A percentile compares a stretch with the other conserved stretches of the same genome.
Evolutionary conservation across 2,888 invertebrate species (phyloP).

Genomic region (Pristionchus arcanus): DNA sequence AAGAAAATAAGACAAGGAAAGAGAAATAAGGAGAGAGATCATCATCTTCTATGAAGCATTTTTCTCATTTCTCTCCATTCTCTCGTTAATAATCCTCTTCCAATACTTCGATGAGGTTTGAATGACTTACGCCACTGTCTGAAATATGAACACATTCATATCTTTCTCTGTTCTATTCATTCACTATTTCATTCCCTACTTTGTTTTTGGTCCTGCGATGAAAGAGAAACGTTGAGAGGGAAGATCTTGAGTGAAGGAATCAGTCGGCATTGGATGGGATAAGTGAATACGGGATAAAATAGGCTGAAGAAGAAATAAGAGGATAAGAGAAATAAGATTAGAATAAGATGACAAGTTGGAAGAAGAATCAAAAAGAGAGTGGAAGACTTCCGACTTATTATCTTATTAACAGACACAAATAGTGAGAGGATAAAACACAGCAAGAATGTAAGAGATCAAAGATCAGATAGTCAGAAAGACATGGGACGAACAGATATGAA

Average conservation of each 20-base stretch:
- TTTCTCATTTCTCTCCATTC: slow-evolving; percentile 42
- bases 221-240: slow-evolving; percentile 49
- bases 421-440: slow-evolving; percentile 15
- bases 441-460: slow-evolving; percentile 31
- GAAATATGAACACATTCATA: slow-evolving; percentile 11
- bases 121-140: slow-evolving; percentile 50
- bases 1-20: neutral
- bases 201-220: neutral
- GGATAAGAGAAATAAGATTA: neutral
- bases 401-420: neutral
- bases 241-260: slow-evolving; percentile 31
- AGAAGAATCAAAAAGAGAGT: slow-evolving; percentile 3
- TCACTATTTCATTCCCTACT: neutral
- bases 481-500: neutral
- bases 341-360: neutral
- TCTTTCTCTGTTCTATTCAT: neutral
- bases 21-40: neutral
- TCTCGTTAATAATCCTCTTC: slow-evolving; percentile 5
- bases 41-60: neutral
- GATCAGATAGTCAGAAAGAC: neutral
- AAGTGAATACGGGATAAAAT: slow-evolving; percentile 30
- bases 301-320: slow-evolving; percentile 36
- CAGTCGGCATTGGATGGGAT: slow-evolving; percentile 32
- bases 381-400: neutral
- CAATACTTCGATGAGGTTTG: slow-evolving; percentile 7